Percentiles rank a stretch among this genome's conserved stretches.
Evolutionary conservation across 2,797 vertebrate species (phyloP).

Genomic region (Taenioides sp.): DNA sequence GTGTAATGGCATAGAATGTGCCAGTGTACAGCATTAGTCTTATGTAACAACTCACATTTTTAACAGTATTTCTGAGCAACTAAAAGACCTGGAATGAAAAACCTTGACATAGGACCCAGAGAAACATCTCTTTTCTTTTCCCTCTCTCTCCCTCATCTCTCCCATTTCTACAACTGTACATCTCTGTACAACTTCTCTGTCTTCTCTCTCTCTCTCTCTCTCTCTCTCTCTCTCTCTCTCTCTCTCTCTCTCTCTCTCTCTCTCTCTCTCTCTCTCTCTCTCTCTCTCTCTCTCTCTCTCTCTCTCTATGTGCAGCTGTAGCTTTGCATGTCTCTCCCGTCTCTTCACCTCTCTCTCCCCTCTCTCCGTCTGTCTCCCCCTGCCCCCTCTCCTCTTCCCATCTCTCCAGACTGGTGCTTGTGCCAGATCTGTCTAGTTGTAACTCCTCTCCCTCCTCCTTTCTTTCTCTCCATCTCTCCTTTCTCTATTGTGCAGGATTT

Average conservation of each 20-base stretch:
- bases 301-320: not conserved
- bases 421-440: no score
- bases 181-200: not conserved
- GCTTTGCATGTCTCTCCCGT: no score
- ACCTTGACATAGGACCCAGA: no score
- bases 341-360: not conserved
- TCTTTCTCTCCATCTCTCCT: no score
- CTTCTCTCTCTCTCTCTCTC: not conserved
- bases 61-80: no score
- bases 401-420: not conserved
- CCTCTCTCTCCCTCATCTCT: not conserved
- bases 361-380: constrained; percentile 8
- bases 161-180: not conserved
- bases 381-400: not conserved
- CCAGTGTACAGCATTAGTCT: no score
- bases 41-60: no score
- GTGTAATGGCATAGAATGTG: no score
- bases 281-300: not conserved
- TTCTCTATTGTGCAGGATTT: not conserved
- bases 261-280: not conserved
- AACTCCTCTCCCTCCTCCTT: not conserved
- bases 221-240: not conserved
- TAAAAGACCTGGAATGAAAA: no score
- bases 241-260: not conserved
- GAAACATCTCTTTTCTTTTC: not conserved